phyloP scores from a whole-genome alignment of 1,140 invertebrate genomes.

The Psix sp. region DNA sequence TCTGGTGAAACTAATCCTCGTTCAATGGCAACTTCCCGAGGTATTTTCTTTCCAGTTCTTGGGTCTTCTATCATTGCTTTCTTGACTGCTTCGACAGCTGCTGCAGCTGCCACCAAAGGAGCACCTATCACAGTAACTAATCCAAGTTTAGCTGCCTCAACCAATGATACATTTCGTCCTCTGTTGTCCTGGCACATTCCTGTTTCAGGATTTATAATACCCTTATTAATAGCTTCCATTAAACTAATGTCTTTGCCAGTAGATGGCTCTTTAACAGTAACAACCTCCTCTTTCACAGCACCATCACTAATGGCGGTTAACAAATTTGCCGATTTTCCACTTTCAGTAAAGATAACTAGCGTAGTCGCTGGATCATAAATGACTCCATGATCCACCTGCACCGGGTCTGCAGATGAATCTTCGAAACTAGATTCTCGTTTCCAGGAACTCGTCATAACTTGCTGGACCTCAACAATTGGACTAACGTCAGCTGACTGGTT shows the following conservation, averaged over 20 bases:
- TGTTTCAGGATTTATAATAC: slow-evolving; percentile 85
- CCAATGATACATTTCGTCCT: slow-evolving; percentile 82
- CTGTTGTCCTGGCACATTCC: slow-evolving; percentile 82
- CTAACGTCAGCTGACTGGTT: slow-evolving; percentile 2
- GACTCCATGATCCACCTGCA: slow-evolving; percentile 82
- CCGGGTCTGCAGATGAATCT: slow-evolving; percentile 80
- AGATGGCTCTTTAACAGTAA: slow-evolving; percentile 86
- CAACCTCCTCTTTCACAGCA: slow-evolving; percentile 81
- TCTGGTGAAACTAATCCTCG: slow-evolving; percentile 82
- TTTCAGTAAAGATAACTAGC: slow-evolving; percentile 84
- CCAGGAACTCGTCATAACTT: neutral
- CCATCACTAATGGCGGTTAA: slow-evolving; percentile 83
- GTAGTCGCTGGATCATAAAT: slow-evolving; percentile 87
- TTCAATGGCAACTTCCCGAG: slow-evolving; percentile 87
- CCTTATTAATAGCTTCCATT: slow-evolving; percentile 85
- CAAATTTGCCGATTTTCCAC: slow-evolving; percentile 83
- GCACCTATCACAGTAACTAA: slow-evolving; percentile 83
- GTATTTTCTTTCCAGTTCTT: slow-evolving; percentile 84
- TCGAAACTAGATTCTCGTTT: slow-evolving; percentile 62
- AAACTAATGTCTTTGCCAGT: slow-evolving; percentile 84
- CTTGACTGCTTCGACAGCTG: slow-evolving; percentile 76
- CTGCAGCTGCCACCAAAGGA: slow-evolving; percentile 82
- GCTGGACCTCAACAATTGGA: neutral
- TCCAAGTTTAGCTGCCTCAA: slow-evolving; percentile 86
- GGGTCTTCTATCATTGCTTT: slow-evolving; percentile 87